Evolutionary conservation across 37 sponge, comb jelly and placozoan species (phyloP), one percentile per base, ranked within the genome.

Genomic region (Oopsacas minuta): DNA sequence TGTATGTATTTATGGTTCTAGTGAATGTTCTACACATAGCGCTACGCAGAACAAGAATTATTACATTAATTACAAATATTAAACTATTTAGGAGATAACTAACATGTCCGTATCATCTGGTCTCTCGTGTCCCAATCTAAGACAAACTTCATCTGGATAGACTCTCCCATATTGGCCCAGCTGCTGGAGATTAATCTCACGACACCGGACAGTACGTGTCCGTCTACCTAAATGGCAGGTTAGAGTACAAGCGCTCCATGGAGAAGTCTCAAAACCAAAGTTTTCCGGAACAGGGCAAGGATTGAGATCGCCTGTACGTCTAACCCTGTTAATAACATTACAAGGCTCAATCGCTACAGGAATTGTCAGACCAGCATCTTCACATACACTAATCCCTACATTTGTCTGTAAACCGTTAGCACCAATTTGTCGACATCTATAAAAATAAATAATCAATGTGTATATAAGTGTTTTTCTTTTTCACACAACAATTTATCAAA

Each of bases 201-300:
- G 75, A 34, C 75, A 61, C 1, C 75, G 20, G 20, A 61, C 75
- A 10, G 75, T 61, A 20, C 75, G 75, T 12, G 28, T 61, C 75
- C 75, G 22, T 34, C 75, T 3, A 3, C 75, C 75, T 10, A 3
- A 3, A 34, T 61, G 75, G 30, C 75, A 61, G 30, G 75, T 61
- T 12, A 32, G 17, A 61, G 75, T 61, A 12, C 75, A 61, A 61
- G 75, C 75, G 28, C 75, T 61, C 75, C 75, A 61, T 5, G 75
- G 75, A 25, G 75, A 61, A 12, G 75, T 61, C 75, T 61, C 75
- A 5, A 10, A 61, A 5, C 5, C 22, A 61, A 61, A 61, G 75
- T 61, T 61, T 25, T 61, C 75, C 22, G 20, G 75, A 34, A 61
- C 75, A n/a, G 75, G 75, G 22, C 75, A 61, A 61, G 75, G 75